Evolutionary conservation across 2,113 vertebrate genomes (phyloP).

Genomic region (Tapirus terrestris): DNA sequence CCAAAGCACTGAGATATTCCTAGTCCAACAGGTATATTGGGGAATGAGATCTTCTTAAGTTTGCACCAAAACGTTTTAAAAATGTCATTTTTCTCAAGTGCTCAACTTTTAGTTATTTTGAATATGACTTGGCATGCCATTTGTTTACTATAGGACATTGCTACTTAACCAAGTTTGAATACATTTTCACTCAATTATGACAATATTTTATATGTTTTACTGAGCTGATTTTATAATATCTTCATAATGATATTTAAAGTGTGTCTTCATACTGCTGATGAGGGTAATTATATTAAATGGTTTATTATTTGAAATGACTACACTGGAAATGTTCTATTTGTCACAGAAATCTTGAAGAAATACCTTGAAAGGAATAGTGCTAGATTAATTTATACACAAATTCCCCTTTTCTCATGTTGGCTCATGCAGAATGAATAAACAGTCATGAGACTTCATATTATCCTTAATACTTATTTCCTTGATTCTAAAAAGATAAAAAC

Average conservation of each 20-base stretch:
- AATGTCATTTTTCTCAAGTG: not conserved
- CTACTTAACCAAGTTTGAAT: not conserved
- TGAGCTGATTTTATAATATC: not conserved
- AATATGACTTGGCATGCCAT: not conserved
- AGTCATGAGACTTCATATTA: not conserved
- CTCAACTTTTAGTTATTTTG: not conserved
- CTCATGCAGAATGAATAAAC: not conserved
- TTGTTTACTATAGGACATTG: not conserved
- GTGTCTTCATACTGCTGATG: not conserved
- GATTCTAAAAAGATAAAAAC: not conserved
- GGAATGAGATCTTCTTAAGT: not conserved
- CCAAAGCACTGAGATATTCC: not conserved
- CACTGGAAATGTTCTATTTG: not conserved
- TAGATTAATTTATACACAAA: not conserved
- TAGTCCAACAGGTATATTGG: not conserved
- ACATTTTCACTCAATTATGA: not conserved
- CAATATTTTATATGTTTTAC: not conserved
- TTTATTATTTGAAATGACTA: constrained; percentile 12
- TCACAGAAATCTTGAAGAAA: constrained; percentile 1
- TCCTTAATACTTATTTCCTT: not conserved
- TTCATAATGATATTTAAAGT: not conserved
- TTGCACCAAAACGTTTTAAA: not conserved
- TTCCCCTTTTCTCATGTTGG: not conserved
- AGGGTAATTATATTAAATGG: not conserved
- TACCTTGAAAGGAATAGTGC: not conserved